Percentiles rank a stretch among this genome's conserved stretches.
Conservation (phyloP, 2,888 invertebrate genomes). For the Blomia tropicalis region DNA sequence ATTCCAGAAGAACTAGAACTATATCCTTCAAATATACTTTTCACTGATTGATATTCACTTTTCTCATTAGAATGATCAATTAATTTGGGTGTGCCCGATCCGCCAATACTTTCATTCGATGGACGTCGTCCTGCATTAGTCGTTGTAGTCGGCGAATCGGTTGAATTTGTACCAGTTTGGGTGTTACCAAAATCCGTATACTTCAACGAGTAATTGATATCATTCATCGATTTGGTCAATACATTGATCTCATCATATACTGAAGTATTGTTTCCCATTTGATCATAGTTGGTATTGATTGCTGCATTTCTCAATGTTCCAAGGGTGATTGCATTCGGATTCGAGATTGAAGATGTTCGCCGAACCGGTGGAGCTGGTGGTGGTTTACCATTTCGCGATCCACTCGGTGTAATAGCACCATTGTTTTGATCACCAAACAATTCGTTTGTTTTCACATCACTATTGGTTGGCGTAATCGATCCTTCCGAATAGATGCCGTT, state of each 20-base stretch:
- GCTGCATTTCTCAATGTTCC: conserved; percentile 23
- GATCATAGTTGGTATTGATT: conserved; percentile 17
- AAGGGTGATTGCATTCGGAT: conserved; percentile 27
- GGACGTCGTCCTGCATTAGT: neutral
- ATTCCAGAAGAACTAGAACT: neutral
- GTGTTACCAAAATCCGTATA: conserved; percentile 6
- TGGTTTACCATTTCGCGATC: conserved; percentile 31
- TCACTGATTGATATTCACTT: conserved; percentile 8
- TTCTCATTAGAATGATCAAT: neutral
- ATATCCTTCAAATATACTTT: conserved; percentile 6
- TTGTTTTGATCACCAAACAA: neutral
- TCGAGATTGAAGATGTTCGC: conserved; percentile 34
- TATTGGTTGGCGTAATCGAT: conserved; percentile 25
- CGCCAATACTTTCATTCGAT: neutral
- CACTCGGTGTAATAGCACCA: no score
- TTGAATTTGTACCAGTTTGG: neutral
- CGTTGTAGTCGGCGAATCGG: neutral
- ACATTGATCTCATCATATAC: conserved; percentile 21
- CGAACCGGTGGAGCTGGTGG: conserved; percentile 36
- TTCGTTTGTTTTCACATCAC: neutral
- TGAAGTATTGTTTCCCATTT: conserved; percentile 16
- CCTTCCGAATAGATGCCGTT: conserved; percentile 21
- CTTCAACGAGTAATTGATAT: conserved; percentile 6
- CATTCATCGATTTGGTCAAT: conserved; percentile 15
- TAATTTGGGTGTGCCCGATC: neutral